Evolutionary conservation across 2,888 invertebrate genomes (phyloP), one percentile per base, ranked within the genome.

Genomic region (Idaea biselata): DNA sequence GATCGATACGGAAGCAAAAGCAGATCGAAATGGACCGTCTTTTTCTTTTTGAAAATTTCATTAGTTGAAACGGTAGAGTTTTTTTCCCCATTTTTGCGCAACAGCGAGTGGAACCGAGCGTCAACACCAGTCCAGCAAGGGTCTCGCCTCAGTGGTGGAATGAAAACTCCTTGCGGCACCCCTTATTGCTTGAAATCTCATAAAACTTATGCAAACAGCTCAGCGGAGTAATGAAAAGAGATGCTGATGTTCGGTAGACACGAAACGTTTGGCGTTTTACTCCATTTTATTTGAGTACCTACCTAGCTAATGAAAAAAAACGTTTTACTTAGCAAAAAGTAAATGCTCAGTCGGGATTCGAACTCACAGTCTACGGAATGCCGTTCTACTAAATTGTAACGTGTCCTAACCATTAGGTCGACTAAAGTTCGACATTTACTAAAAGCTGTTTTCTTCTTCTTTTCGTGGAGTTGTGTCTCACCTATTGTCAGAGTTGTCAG

Each of bases 61-160:
- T 25, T 3, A 1, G 25, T 25, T 25, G 25, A 25, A 25, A 3
- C 25, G 25, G 25, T 25, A 25, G 25, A 25, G 3, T 25, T 25
- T 25, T 25, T 25, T 25, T 25, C 25, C 44, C 11, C 44, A 44
- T 3, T 11, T 11, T 33, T 11, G 33, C n/a, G n/a, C n/a, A n/a
- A 44, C 6, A 44, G 44, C 44, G 44, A 44, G 32, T 0, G 32
- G 14, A 44, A 44, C 44, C 44, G 3, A 3, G 44, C 3, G 44
- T 8, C 44, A 11, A 80, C 78, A 77, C 77, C 71, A 67, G 66
- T 67, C 5, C 25, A 25, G 25, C 65, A 44, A 56, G 60, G 69
- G 63, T 78, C 77, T 80, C 79, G 80, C 73, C 75, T 77, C 77
- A 79, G 78, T 79, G 44, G 44, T 11, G 14, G 44, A 44, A 44